These are phyloP conservation scores for Cassiopea xamachana DNA, from an alignment of 30 jellyfish, hydroid and myxozoan genomes.

Conservation along the genomic window DNA sequence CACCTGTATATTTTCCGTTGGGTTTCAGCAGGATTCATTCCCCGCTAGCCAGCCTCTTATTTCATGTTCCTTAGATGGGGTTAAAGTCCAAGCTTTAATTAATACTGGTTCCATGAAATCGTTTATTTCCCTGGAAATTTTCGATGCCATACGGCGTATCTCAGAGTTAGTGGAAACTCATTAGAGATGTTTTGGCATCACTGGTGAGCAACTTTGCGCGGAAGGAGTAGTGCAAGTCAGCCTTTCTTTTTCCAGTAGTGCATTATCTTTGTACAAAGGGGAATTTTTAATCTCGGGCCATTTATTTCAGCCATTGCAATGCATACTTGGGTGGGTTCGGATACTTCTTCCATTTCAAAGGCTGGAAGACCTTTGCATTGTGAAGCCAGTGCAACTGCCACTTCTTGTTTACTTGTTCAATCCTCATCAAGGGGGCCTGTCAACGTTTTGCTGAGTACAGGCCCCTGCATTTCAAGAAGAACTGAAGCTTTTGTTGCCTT, in stretches of 20 bases:
- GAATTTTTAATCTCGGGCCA: not conserved
- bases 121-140: not conserved
- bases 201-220: not conserved
- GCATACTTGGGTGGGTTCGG: not conserved
- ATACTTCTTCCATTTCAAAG: not conserved
- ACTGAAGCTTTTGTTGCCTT: conserved; percentile 21
- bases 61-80: not conserved
- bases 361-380: not conserved
- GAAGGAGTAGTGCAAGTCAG: not conserved
- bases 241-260: not conserved
- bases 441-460: not conserved
- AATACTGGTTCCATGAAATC: not conserved
- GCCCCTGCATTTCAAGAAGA: conserved; percentile 23
- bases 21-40: not conserved
- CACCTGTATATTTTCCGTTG: not conserved
- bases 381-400: not conserved
- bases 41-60: not conserved
- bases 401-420: conserved; percentile 21
- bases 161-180: not conserved
- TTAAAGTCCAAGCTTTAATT: not conserved
- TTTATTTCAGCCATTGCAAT: not conserved
- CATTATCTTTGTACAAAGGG: not conserved
- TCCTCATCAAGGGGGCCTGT: conserved; percentile 8
- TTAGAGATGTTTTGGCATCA: not conserved
- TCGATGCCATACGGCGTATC: not conserved